Percentiles rank a stretch among this genome's conserved stretches.
These are phyloP conservation scores for Sebastes hubbsi DNA, from an alignment of 2,797 vertebrate genomes.

Conservation along the genomic window DNA sequence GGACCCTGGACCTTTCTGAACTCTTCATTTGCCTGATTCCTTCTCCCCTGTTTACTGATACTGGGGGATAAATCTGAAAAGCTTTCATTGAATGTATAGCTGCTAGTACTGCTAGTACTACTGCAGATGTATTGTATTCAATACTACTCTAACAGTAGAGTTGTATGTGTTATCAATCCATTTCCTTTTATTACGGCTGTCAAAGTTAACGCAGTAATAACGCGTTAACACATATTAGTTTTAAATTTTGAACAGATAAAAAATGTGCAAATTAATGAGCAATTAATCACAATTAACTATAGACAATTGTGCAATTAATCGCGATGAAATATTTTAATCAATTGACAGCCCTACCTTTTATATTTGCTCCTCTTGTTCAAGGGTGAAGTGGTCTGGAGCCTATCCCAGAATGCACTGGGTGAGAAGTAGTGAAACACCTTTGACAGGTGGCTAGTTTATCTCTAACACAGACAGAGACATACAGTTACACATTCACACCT, in stretches of 20 bases:
- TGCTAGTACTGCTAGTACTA: not conserved
- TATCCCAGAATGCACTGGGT: not conserved
- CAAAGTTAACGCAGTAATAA: too few species aligned
- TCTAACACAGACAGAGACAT: not conserved
- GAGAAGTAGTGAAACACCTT: not conserved
- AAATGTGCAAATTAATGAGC: too few species aligned
- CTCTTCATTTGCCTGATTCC: slow-evolving; percentile 17
- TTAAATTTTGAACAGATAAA: too few species aligned
- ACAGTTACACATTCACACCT: not conserved
- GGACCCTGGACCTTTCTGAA: slow-evolving; percentile 6
- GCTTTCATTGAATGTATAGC: not conserved
- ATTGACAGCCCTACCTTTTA: not conserved
- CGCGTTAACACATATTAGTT: too few species aligned
- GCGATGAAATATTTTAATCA: too few species aligned
- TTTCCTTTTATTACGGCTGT: not conserved
- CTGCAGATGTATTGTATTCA: not conserved
- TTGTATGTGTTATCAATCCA: not conserved
- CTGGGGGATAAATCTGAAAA: not conserved
- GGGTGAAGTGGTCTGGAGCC: not conserved
- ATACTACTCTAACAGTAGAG: not conserved
- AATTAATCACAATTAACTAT: too few species aligned
- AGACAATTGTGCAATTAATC: too few species aligned
- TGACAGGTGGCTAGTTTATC: not conserved
- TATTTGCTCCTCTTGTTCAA: not conserved
- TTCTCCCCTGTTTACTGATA: slow-evolving; percentile 25